These are phyloP conservation scores for Stichopus horrens DNA, from an alignment of 53 echinoderm and acorn worm genomes.

Conservation along the genomic window DNA sequence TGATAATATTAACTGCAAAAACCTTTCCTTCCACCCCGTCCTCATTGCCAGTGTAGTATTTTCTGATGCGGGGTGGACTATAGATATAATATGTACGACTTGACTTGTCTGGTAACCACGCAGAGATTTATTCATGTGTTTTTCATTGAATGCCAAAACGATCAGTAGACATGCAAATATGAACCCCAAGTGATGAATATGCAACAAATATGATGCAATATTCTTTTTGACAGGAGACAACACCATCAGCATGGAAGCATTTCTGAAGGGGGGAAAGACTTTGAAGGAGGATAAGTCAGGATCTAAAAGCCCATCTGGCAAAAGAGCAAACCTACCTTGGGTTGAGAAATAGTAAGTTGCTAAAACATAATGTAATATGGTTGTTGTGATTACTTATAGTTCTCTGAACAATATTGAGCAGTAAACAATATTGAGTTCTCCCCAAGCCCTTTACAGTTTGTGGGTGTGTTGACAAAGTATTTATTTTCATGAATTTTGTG, in stretches of 20 bases:
- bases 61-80: too few species aligned
- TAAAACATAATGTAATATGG: not conserved
- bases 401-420: not conserved
- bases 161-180: too few species aligned
- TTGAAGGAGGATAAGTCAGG: slow-evolving; percentile 59
- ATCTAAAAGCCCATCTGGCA: slow-evolving; percentile 38
- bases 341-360: slow-evolving; percentile 92
- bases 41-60: too few species aligned
- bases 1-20: too few species aligned
- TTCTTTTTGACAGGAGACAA: not conserved
- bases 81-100: too few species aligned
- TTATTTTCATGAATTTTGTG: not conserved
- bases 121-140: too few species aligned
- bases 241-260: slow-evolving; percentile 68
- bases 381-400: not conserved
- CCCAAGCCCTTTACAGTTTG: not conserved
- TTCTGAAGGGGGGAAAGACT: slow-evolving; percentile 78
- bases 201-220: not conserved
- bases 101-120: too few species aligned
- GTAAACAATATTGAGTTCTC: not conserved
- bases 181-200: too few species aligned
- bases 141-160: too few species aligned
- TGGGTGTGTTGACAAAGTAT: not conserved
- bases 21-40: too few species aligned
- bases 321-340: slow-evolving; percentile 73